phyloP scores from a whole-genome alignment of 2,888 invertebrate species.

The Dicyrtoma fusca region DNA sequence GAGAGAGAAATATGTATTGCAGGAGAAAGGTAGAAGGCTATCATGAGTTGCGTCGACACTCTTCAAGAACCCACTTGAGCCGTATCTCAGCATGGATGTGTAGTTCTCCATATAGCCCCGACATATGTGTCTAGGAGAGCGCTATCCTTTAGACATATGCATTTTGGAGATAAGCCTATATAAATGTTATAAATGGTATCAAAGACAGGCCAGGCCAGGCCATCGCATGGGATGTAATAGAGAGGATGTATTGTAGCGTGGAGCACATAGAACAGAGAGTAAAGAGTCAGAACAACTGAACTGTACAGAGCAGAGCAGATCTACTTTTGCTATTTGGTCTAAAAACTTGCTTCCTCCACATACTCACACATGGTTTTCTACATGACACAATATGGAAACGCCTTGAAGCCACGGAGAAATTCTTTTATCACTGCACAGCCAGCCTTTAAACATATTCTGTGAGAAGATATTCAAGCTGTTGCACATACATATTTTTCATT shows the following conservation, averaged over 20 bases:
- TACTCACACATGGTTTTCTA: neutral
- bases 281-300: no score
- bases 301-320: no score
- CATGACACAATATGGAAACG: conserved; percentile 12
- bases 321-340: conserved; percentile 9
- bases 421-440: conserved; percentile 10
- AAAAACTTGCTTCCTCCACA: no score
- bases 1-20: neutral
- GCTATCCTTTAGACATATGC: neutral
- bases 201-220: no score
- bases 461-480: no score
- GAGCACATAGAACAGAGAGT: no score
- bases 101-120: neutral
- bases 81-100: conserved; percentile 1
- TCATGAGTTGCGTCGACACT: conserved; percentile 23
- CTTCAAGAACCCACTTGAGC: neutral
- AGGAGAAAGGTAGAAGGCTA: conserved; percentile 13
- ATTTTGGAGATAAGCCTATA: neutral
- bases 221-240: no score
- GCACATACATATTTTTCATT: no score
- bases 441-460: no score
- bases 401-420: conserved; percentile 8
- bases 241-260: no score
- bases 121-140: no score
- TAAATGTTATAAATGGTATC: no score